phyloP scores from a whole-genome alignment of 2,888 invertebrate species.

The Papilio demoleus region DNA sequence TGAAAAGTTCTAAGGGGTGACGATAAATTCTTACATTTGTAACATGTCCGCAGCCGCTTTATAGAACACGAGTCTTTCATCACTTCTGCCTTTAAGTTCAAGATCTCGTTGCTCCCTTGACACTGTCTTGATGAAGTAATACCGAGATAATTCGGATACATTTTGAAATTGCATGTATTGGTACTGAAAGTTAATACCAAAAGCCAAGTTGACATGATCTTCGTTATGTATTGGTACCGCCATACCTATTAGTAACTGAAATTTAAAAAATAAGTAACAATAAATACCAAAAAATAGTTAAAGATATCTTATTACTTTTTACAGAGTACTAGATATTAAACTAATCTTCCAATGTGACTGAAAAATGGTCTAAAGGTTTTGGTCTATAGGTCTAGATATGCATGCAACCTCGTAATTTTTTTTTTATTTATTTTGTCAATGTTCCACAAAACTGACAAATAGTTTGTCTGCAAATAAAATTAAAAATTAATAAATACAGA shows the following conservation, averaged over 20 bases:
- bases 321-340: too few relatives aligned
- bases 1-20: too few relatives aligned
- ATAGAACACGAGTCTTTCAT: conserved; percentile 72
- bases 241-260: conserved; percentile 84
- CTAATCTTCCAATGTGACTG: too few relatives aligned
- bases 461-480: too few relatives aligned
- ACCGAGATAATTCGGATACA: conserved; percentile 75
- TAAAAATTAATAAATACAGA: too few relatives aligned
- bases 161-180: conserved; percentile 84
- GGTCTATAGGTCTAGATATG: too few relatives aligned
- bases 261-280: conserved; percentile 34
- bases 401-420: too few relatives aligned
- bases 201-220: conserved; percentile 79
- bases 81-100: conserved; percentile 57
- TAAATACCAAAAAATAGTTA: too few relatives aligned
- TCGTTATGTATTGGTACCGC: conserved; percentile 82
- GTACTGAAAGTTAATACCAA: conserved; percentile 86
- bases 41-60: conserved; percentile 65
- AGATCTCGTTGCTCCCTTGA: conserved; percentile 69
- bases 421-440: too few relatives aligned
- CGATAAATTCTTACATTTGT: conserved; percentile 57
- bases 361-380: too few relatives aligned
- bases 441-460: too few relatives aligned
- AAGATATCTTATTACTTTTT: too few relatives aligned
- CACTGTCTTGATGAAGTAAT: conserved; percentile 74